Conservation (phyloP, 2,797 vertebrate genomes). For the Melanitta fusca region DNA sequence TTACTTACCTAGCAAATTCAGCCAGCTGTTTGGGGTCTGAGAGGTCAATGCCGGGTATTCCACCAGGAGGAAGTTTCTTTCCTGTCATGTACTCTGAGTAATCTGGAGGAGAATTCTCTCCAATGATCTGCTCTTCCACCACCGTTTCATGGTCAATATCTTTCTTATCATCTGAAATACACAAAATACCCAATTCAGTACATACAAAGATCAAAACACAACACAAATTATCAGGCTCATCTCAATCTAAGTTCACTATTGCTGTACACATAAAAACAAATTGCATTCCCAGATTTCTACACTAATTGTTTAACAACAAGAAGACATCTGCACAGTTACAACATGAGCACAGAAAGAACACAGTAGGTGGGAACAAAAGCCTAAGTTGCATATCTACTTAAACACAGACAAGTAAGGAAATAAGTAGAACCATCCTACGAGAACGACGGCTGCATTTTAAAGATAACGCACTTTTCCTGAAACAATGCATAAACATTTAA, state of each 20-base stretch:
- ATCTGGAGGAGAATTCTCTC: constrained; percentile 96
- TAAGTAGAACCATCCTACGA: background rate
- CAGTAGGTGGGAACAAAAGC: background rate
- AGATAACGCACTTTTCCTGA: background rate
- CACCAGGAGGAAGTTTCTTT: constrained; percentile 97
- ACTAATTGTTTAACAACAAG: background rate
- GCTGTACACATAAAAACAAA: background rate
- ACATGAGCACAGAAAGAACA: background rate
- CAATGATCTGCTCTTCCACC: constrained; percentile 97
- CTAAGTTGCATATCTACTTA: background rate
- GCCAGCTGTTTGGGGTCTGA: constrained; percentile 98
- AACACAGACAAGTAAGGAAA: background rate
- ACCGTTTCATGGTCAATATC: constrained; percentile 98
- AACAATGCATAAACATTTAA: background rate
- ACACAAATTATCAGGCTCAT: background rate
- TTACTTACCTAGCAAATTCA: constrained; percentile 95
- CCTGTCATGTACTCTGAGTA: constrained; percentile 99
- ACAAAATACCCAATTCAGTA: constrained; percentile 56
- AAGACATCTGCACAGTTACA: background rate
- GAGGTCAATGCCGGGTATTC: constrained; percentile 96
- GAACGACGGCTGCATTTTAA: background rate
- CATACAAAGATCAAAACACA: background rate
- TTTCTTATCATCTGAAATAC: constrained; percentile 96
- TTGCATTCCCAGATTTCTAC: background rate
- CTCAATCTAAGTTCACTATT: background rate